Percentiles rank a stretch among this genome's conserved stretches.
phyloP scores from a whole-genome alignment of 2,888 invertebrate species.

The Apamea epomidion region DNA sequence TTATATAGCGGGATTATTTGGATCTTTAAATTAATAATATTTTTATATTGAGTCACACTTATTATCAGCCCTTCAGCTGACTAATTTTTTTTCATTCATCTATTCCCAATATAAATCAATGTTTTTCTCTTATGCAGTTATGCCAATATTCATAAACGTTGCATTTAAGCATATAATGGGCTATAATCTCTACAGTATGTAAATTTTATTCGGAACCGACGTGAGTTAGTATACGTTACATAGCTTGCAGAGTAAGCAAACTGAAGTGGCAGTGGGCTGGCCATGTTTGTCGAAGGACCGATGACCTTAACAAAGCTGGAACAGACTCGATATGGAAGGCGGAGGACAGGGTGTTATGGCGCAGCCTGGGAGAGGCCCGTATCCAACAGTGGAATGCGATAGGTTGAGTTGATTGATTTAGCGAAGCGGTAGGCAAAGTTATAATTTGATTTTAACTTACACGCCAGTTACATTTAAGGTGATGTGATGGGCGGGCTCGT shows the following conservation, averaged over 20 bases:
- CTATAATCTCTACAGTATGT: too few relatives aligned
- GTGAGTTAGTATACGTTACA: neutral
- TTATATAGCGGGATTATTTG: too few relatives aligned
- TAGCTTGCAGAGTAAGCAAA: too few relatives aligned
- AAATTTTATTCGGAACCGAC: neutral
- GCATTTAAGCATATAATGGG: too few relatives aligned
- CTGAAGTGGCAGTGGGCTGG: too few relatives aligned
- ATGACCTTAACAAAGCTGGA: too few relatives aligned
- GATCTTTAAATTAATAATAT: neutral
- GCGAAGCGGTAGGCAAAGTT: neutral
- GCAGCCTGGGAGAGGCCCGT: too few relatives aligned
- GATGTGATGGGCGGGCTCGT: neutral
- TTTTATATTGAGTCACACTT: neutral
- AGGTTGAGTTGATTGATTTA: neutral
- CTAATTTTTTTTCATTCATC: neutral
- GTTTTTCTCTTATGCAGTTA: neutral
- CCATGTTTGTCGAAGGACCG: too few relatives aligned
- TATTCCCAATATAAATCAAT: neutral
- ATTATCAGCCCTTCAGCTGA: neutral
- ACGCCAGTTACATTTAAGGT: neutral
- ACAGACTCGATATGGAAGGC: too few relatives aligned
- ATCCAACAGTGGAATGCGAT: too few relatives aligned
- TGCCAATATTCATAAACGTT: too few relatives aligned
- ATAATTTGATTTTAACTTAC: neutral
- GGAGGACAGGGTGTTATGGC: too few relatives aligned